Percentiles rank a stretch among this genome's conserved stretches.
Evolutionary conservation across 2,888 invertebrate species (phyloP).

Genomic region (Bellardia bayeri): DNA sequence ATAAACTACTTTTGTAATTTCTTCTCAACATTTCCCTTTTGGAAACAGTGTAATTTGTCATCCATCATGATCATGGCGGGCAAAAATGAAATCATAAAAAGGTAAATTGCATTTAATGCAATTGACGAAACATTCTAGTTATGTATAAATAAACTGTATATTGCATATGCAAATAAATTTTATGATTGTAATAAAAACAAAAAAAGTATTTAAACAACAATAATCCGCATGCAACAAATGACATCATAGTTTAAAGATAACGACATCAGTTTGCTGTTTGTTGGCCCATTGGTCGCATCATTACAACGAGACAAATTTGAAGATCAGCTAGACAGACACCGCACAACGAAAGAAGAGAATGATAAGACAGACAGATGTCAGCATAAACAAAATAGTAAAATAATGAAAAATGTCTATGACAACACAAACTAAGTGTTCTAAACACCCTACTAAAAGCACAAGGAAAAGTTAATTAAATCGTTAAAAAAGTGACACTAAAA

Average conservation of each 20-base stretch:
- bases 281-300: conserved; percentile 5
- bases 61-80: conserved; percentile 28
- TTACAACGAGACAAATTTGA: conserved; percentile 31
- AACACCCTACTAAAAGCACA: not conserved
- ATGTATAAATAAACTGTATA: not conserved
- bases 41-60: conserved; percentile 50
- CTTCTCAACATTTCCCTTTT: too few species aligned
- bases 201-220: not conserved
- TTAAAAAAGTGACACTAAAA: too few species aligned
- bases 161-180: conserved; percentile 46
- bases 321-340: conserved; percentile 44
- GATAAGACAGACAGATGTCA: conserved; percentile 24
- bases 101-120: conserved; percentile 66
- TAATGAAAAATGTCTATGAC: not conserved
- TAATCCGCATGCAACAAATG: conserved; percentile 54
- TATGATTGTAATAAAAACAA: conserved; percentile 32
- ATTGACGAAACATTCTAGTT: conserved; percentile 40
- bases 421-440: not conserved
- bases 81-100: conserved; percentile 58
- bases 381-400: conserved; percentile 36
- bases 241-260: conserved; percentile 68
- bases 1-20: too few species aligned
- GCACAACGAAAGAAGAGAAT: not conserved
- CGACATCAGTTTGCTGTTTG: conserved; percentile 33
- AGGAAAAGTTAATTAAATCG: not conserved